Percentiles rank a stretch among this genome's conserved stretches.
phyloP scores from a whole-genome alignment of 1,140 invertebrate genomes.

The Aphis gossypii region DNA sequence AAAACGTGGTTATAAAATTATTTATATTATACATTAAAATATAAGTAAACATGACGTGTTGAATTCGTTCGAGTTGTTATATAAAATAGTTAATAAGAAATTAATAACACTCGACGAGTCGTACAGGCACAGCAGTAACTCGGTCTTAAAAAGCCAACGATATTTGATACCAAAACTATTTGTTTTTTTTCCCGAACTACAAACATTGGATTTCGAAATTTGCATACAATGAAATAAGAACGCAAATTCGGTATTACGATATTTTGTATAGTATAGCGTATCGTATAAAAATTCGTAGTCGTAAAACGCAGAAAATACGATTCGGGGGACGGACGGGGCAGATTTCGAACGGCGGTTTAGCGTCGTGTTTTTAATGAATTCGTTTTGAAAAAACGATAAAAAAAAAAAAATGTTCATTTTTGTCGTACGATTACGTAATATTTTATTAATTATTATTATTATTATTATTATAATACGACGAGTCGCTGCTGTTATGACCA shows the following conservation, averaged over 20 bases:
- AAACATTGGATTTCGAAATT: background rate
- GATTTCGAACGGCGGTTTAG: background rate
- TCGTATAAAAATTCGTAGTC: background rate
- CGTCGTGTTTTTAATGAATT: background rate
- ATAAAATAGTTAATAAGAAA: too few species aligned
- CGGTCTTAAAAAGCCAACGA: background rate
- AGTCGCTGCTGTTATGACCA: background rate
- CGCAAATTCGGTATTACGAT: background rate
- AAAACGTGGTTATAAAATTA: background rate
- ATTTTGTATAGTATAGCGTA: too few species aligned
- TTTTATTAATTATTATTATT: background rate
- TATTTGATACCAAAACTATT: background rate
- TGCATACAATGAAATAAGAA: slow-evolving; percentile 27
- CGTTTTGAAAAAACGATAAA: background rate
- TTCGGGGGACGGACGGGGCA: background rate
- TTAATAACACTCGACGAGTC: background rate
- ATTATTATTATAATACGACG: background rate
- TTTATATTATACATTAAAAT: background rate
- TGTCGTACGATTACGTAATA: background rate
- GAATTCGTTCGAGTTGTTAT: background rate
- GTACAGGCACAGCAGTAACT: background rate
- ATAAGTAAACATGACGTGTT: background rate
- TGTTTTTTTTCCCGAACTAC: background rate
- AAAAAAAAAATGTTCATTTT: background rate
- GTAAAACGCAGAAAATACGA: background rate